Percentiles rank a stretch among this genome's conserved stretches.
Evolutionary conservation across 1,140 invertebrate species (phyloP).

Genomic region (Sarcophaga bullata): DNA sequence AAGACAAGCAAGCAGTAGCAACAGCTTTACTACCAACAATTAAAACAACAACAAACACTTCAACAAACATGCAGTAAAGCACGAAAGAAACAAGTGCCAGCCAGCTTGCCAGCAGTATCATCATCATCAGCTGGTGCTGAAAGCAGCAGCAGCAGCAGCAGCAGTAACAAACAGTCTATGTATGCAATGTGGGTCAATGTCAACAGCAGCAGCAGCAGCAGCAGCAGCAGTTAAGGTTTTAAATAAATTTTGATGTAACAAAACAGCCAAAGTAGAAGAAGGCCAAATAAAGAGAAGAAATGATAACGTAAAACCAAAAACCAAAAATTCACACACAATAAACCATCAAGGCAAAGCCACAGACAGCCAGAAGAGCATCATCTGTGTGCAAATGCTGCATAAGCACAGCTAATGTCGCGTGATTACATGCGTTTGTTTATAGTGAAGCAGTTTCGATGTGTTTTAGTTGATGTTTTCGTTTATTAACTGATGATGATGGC

Average conservation of each 20-base stretch:
- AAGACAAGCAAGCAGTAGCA: neutral
- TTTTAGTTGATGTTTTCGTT: too few relatives aligned
- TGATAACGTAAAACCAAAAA: neutral
- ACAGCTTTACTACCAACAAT: neutral
- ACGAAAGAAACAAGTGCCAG: too few relatives aligned
- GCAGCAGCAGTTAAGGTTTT: neutral
- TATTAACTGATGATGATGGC: too few relatives aligned
- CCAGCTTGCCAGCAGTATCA: too few relatives aligned
- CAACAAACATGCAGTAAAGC: too few relatives aligned
- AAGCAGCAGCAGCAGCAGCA: neutral
- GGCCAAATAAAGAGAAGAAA: neutral
- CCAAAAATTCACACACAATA: too few relatives aligned
- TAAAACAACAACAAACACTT: too few relatives aligned
- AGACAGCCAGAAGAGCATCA: neutral
- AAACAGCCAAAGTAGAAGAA: neutral
- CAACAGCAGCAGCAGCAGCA: too few relatives aligned
- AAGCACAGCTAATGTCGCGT: neutral
- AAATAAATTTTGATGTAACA: neutral
- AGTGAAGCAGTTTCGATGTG: too few relatives aligned
- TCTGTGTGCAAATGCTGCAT: neutral
- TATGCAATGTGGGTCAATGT: neutral
- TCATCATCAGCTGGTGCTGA: neutral
- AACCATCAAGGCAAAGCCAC: neutral
- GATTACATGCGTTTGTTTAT: too few relatives aligned
- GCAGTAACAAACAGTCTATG: neutral